phyloP scores from a whole-genome alignment of 2,888 invertebrate species.

The Tipula vernalis region DNA sequence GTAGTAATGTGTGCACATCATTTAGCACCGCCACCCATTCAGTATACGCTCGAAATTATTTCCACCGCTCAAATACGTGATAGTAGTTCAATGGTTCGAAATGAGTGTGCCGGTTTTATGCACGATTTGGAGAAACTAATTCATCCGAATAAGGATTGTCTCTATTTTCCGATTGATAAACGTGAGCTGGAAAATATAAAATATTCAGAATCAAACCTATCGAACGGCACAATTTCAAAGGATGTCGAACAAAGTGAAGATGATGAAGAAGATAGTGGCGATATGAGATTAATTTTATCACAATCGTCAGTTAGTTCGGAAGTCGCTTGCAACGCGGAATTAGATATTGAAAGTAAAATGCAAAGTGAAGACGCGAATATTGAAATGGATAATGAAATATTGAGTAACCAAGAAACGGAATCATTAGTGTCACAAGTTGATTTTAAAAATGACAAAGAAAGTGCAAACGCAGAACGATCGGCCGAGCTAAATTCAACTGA shows the following conservation, averaged over 20 bases:
- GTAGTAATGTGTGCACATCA: conserved; percentile 21
- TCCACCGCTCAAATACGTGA: conserved; percentile 21
- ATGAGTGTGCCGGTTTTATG: conserved; percentile 19
- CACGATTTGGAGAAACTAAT: conserved; percentile 22
- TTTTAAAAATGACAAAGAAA: background rate
- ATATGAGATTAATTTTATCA: background rate
- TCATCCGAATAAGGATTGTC: conserved; percentile 26
- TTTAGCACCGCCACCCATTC: conserved; percentile 25
- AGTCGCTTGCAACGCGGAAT: too few species aligned
- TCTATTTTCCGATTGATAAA: conserved; percentile 23
- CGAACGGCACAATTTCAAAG: background rate
- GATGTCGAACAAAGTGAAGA: conserved; percentile 6
- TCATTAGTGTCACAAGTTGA: background rate
- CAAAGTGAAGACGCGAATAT: background rate
- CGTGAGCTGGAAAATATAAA: conserved; percentile 21
- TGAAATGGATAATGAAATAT: background rate
- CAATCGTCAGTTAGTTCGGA: background rate
- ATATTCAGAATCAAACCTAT: conserved; percentile 13
- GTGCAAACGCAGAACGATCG: background rate
- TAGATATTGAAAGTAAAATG: background rate
- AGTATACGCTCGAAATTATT: conserved; percentile 21
- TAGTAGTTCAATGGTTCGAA: conserved; percentile 18
- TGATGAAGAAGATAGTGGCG: background rate
- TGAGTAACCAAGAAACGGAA: background rate
- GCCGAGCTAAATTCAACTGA: background rate